Base-by-base conservation (phyloP, 2,113 vertebrate species). In the Anseranas semipalmata region DNA sequence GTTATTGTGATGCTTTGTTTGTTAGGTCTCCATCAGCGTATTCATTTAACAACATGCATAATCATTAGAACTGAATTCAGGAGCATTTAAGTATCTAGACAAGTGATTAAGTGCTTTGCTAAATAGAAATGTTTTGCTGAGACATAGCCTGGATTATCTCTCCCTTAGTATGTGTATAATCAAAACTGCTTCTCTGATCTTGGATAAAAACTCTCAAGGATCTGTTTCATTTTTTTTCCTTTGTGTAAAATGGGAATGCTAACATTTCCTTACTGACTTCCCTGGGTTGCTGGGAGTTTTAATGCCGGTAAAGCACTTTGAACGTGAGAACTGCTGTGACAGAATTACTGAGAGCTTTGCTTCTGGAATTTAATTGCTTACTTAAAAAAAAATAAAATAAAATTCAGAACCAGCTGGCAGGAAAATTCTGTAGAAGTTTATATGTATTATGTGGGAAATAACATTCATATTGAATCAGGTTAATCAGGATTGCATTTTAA, bases 51-150 rank as follows among this genome's bases (percentile, higher is more conserved):
- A 58, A 76, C 73, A 58, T 24, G 37, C 48, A 37, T 56, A 35
- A 72, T 90, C 72, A 66, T 87, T 92, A 85, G 70, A 92, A 85
- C 58, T 74, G 59, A 85, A 80, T 66, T 48, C 53, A 72, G 77
- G 66, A 90, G 62, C 32, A 15, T 76, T 82, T 91, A 89, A 82
- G 58, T 92, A 87, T 81, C 79, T 82, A 87, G 84, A 71, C 84
- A 91, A 81, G 50, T 71, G 91, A 93, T 95, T 91, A 95, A 94
- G 71, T 74, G 89, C 66, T 94, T 94, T 95, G 92, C 90, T 92
- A 85, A 95, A 74, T 25, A 87, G 80, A 94, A 91, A 22, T 83
- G 63, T 89, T 96, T 95, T 80, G 58, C 77, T 83, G 93, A 95
- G 55, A 74, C 46, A 43, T 78, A 46, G 80, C 30, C 39, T 86